Base-by-base conservation (phyloP, 2,113 vertebrate genomes). In the Pagrus major region DNA sequence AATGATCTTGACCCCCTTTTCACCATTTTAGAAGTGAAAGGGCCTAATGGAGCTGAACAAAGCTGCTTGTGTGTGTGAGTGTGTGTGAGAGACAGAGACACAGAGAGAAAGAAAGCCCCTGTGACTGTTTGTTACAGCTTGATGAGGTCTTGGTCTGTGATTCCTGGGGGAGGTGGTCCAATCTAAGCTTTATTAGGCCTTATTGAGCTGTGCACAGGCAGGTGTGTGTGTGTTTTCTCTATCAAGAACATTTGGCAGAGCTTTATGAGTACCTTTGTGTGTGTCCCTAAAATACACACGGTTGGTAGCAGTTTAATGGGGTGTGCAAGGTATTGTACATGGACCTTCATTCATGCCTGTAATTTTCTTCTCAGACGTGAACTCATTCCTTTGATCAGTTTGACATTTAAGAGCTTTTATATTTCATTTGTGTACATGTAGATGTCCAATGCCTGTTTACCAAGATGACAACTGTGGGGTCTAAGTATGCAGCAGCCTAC, bases 81-180 rank as follows among this genome's bases (percentile, higher is more conserved):
- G 44, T 58, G 25, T 54, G 52, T 59, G 59, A 42, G 67, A 84
- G 68, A 82, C 52, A 66, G 78, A 86, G 58, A 85, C 68, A 63
- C 29, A 51, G 56, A 84, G 60, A 66, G 76, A 78, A 47, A 78
- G 70, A 81, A 75, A 81, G 76, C 63, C 81, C 68, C 37, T 42
- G 76, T 80, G 87, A 90, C 86, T 89, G 90, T 89, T 87, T 89
- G 92, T 89, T 91, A 78, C 81, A 71, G 84, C 93, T 86, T 94
- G 92, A 94, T 94, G 92, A 94, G 90, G 93, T 92, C 91, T 86
- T 90, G 93, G 89, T 89, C 90, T 87, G 85, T 78, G 81, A 89
- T 91, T 94, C 91, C 93, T 91, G 66, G n/a, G 93, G 91, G 93
- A 93, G 84, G 86, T 77, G 86, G 89, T 90, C 90, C 92, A 93